phyloP scores from a whole-genome alignment of 2,113 vertebrate genomes.

The Bubalus kerabau region DNA sequence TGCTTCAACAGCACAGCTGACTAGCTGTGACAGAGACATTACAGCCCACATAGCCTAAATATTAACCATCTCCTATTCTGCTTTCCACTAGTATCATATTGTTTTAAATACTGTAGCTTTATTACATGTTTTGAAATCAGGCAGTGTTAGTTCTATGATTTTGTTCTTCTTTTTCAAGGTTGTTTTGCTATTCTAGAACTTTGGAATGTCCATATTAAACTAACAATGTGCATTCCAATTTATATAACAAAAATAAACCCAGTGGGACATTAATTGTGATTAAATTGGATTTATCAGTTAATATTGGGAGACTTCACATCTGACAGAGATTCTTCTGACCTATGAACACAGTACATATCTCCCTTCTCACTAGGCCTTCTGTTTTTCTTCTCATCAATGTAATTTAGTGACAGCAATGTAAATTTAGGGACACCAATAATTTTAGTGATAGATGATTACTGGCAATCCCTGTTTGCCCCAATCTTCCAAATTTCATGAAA shows the following conservation, averaged over 20 bases:
- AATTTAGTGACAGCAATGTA: background rate
- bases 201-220: constrained; percentile 9
- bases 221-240: constrained; percentile 30
- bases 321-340: background rate
- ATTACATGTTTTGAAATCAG: constrained; percentile 14
- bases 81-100: constrained; percentile 7
- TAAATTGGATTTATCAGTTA: background rate
- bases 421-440: background rate
- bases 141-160: background rate
- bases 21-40: background rate
- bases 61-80: constrained; percentile 17
- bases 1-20: background rate
- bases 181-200: constrained; percentile 27
- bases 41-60: background rate
- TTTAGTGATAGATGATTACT: background rate
- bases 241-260: background rate
- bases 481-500: background rate
- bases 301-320: background rate
- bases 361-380: too few relatives aligned
- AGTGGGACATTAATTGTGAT: background rate
- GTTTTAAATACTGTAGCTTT: constrained; percentile 18
- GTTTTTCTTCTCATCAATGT: background rate
- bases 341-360: background rate
- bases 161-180: background rate
- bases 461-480: background rate